Percentiles rank a stretch among this genome's conserved stretches.
These are phyloP conservation scores for Morone saxatilis DNA, from an alignment of 2,113 vertebrate genomes.

Conservation along the genomic window DNA sequence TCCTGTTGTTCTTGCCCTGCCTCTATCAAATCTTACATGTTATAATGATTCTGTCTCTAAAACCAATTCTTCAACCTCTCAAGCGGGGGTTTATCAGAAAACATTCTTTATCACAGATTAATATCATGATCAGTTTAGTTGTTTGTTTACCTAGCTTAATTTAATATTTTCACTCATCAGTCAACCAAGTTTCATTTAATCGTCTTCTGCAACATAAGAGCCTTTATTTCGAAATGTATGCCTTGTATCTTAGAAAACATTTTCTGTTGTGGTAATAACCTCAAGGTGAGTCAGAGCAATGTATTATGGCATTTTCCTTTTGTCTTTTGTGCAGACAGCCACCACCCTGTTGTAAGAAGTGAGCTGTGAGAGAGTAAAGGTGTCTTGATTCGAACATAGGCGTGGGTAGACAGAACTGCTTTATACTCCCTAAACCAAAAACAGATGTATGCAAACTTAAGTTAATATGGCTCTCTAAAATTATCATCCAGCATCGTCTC, in stretches of 20 bases:
- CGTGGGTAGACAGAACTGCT: slow-evolving; percentile 24
- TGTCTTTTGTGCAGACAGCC: slow-evolving; percentile 48
- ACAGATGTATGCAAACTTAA: background rate
- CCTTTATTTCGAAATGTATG: slow-evolving; percentile 14
- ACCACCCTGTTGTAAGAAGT: slow-evolving; percentile 51
- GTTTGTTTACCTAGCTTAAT: background rate
- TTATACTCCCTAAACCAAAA: slow-evolving; percentile 12
- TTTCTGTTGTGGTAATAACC: slow-evolving; percentile 49
- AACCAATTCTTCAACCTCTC: background rate
- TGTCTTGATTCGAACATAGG: slow-evolving; percentile 31
- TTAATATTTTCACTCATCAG: background rate
- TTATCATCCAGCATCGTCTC: background rate
- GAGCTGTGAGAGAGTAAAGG: slow-evolving; percentile 19
- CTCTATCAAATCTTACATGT: background rate
- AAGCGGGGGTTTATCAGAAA: background rate
- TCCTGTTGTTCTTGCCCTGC: background rate
- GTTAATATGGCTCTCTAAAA: background rate
- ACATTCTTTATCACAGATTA: background rate
- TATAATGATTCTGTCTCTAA: background rate
- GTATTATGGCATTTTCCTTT: slow-evolving; percentile 40
- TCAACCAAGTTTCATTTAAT: slow-evolving; percentile 3
- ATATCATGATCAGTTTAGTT: background rate
- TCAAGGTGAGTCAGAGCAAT: slow-evolving; percentile 53
- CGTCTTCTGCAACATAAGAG: background rate
- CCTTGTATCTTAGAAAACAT: slow-evolving; percentile 32